These are phyloP conservation scores for Lepilemur ruficaudatus DNA, from an alignment of 2,797 vertebrate genomes.

Conservation along the genomic window DNA sequence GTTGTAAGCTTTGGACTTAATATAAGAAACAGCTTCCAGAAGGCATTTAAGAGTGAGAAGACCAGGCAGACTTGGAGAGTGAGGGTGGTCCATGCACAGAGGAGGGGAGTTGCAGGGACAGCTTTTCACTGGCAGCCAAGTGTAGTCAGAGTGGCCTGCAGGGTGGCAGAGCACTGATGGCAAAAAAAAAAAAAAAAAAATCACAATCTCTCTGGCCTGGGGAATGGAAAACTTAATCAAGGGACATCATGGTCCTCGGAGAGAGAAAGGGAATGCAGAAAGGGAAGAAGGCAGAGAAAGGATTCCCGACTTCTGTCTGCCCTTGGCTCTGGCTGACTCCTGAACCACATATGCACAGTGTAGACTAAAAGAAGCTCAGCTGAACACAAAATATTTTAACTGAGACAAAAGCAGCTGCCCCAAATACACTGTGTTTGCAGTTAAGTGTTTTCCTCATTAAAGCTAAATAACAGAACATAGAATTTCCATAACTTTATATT, in stretches of 20 bases:
- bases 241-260: background rate
- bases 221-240: background rate
- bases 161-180: background rate
- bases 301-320: background rate
- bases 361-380: background rate
- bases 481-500: background rate
- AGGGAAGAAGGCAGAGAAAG: background rate
- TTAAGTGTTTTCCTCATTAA: background rate
- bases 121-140: background rate
- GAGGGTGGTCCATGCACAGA: background rate
- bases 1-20: background rate
- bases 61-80: background rate
- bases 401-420: background rate
- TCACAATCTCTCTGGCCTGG: background rate
- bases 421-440: background rate
- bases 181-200: background rate
- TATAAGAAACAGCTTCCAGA: background rate
- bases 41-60: background rate
- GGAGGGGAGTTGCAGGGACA: background rate
- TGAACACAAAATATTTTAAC: background rate
- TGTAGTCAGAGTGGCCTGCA: background rate
- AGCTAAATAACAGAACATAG: background rate
- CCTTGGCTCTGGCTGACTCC: background rate
- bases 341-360: background rate
- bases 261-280: background rate